A percentile compares a stretch with the other conserved stretches of the same genome.
These are phyloP conservation scores for Eristalis arbustorum DNA, from an alignment of 2,888 invertebrate species.

Conservation along the genomic window DNA sequence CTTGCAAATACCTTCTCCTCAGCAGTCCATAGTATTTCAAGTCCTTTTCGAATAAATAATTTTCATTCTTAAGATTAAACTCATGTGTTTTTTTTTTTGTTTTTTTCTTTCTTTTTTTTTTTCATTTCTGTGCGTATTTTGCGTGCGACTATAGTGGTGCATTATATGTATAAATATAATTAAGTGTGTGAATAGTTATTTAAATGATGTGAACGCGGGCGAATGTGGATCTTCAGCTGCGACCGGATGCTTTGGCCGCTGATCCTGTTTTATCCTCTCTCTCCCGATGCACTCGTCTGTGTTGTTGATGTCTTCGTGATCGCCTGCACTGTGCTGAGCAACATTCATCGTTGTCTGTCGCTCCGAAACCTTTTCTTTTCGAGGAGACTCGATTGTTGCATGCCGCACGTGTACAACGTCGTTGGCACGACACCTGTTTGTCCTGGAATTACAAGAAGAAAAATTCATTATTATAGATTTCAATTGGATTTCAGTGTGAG, in stretches of 20 bases:
- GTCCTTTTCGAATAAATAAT: conserved; percentile 51
- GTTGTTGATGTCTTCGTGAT: conserved; percentile 78
- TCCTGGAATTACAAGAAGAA: conserved; percentile 82
- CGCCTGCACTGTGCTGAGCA: conserved; percentile 78
- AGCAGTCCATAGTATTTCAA: conserved; percentile 29
- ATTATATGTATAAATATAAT: conserved; percentile 68
- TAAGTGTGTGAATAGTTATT: conserved; percentile 58
- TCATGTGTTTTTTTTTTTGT: conserved; percentile 33
- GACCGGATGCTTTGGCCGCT: conserved; percentile 39
- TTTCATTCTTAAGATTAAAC: conserved; percentile 35
- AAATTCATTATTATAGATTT: not conserved
- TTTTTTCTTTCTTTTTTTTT: conserved; percentile 27
- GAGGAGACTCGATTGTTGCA: conserved; percentile 82
- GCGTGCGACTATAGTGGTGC: conserved; percentile 68
- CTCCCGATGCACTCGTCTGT: conserved; percentile 76
- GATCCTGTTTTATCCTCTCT: conserved; percentile 70
- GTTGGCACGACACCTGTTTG: conserved; percentile 89
- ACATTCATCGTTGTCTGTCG: conserved; percentile 80
- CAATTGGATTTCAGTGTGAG: not conserved
- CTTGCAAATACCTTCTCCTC: conserved; percentile 37
- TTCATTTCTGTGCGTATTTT: conserved; percentile 56
- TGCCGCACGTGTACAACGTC: conserved; percentile 87
- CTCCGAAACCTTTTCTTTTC: conserved; percentile 81
- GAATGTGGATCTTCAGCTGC: conserved; percentile 60
- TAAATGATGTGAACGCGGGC: conserved; percentile 31